Base-by-base conservation (phyloP, 2,888 invertebrate species). In the Ophonus ardosiacus region DNA sequence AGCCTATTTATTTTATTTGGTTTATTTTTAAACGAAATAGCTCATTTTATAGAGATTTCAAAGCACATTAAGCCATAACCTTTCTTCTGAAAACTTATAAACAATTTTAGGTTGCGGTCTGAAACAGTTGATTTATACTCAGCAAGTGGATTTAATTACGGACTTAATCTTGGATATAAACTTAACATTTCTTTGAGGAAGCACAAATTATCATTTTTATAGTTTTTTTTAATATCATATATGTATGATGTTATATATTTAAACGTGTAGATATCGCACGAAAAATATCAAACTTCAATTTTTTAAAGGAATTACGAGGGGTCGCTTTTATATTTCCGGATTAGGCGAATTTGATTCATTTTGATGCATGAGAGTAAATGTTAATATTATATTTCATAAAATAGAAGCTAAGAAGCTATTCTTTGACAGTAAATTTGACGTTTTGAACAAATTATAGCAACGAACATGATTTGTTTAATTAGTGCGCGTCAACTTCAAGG, bases 31-130 rank as follows among this genome's bases (percentile, higher is more conserved):
- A 85, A 86, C 85, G 59, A 84, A 86, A 87, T 87, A 85, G 86
- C 86, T 86, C 86, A 81, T 87, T 87, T 87, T 87, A 87, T 87
- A 87, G 85, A 68, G 79, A 85, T 85, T 85, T 85, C 85, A 85
- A 85, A 85, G 85, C 85, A 80, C 80, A 80, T 84, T 84, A 84
- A 84, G 31, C 24, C 17, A 81, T 63, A n/a, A 18, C 40, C 63
- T 21, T 43, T 18, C 56, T 78, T 59, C 61, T 61, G 15, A n/a
- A 79, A 15, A 17, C 43, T 59, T 83, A 74, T 83, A 83, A 83
- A 83, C 83, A 83, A 59, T 56, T 83, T 74, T 74, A 74, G 21
- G 17, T 51, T 38, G 17, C 6, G 63, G 31, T 61, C 40, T 31
- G 31, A 31, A 81, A 24, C 8, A 18, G 13, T 56, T 82, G 68